Evolutionary conservation across 2,888 invertebrate genomes (phyloP), one percentile per base, ranked within the genome.

Genomic region (Philaethria dido): DNA sequence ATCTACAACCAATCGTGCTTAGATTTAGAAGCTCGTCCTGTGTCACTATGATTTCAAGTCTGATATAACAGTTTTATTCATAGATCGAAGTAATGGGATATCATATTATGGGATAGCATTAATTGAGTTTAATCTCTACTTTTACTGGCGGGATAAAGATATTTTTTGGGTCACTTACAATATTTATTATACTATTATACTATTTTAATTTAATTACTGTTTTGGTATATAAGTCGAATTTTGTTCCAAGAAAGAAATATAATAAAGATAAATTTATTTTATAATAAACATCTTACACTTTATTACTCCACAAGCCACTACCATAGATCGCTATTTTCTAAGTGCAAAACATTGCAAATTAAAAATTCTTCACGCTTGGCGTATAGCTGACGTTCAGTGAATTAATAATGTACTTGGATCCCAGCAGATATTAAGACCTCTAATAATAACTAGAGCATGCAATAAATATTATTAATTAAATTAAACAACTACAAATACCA

Each of bases 351-450:
- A 80, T 80, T 75, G 75, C 72, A 83, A 79, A 85, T 84, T 85
- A 84, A 84, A 85, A 81, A 84, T 85, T 84, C 83, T 80, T 78
- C 73, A 70, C 75, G 70, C 75, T 71, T 73, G 73, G 75, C 72
- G 74, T 75, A 74, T 72, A 75, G 77, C 73, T 75, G 77, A 80
- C 79, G 79, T 75, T 72, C 66, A 70, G 67, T 73, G 80, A 82
- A 82, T 82, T 78, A 77, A 77, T 82, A 81, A 83, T 75, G 72
- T 50, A 50, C 42, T 62, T 29, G 67, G 61, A 52, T 63, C 42
- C 50, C 61, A 68, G 52, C 45, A 44, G 57, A 65, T 62, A 69
- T 45, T 55, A 63, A 66, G 55, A 68, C 62, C 64, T 60, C 16
- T 63, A 55, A 62, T 64, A 39, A 22, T 33, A 44, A 60, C 47